A percentile compares a stretch with the other conserved stretches of the same genome.
Evolutionary conservation across 2,888 invertebrate genomes (phyloP).

Genomic region (Andricus quercusramuli): DNA sequence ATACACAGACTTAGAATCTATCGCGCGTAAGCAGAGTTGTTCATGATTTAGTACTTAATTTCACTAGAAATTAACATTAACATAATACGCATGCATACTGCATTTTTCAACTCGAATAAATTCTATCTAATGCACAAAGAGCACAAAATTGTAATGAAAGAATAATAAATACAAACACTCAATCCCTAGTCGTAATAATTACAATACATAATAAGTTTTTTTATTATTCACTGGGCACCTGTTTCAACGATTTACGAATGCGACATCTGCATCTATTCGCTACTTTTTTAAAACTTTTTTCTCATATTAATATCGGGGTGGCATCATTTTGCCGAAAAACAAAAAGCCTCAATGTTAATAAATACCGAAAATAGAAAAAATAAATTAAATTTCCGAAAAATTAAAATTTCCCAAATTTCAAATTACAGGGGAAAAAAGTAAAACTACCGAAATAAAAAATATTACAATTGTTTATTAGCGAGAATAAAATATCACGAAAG

Average conservation of each 20-base stretch:
- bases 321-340: no score
- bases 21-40: conserved; percentile 29
- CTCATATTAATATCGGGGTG: neutral
- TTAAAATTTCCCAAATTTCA: no score
- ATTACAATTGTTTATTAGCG: no score
- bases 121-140: conserved; percentile 24
- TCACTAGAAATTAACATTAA: conserved; percentile 5
- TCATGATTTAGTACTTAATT: conserved; percentile 32
- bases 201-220: conserved; percentile 39
- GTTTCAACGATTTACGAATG: conserved; percentile 4
- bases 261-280: conserved; percentile 7
- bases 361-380: no score
- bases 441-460: no score
- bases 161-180: conserved; percentile 53
- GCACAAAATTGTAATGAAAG: conserved; percentile 37
- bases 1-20: conserved; percentile 27
- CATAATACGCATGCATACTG: conserved; percentile 3
- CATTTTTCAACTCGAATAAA: conserved; percentile 22
- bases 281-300: conserved; percentile 4
- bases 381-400: no score
- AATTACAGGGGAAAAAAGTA: no score
- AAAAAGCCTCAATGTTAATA: no score
- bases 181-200: conserved; percentile 45
- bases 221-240: conserved; percentile 30
- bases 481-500: no score